A percentile compares a stretch with the other conserved stretches of the same genome.
phyloP scores from a whole-genome alignment of 2,113 vertebrate species.

The Engystomops pustulosus region DNA sequence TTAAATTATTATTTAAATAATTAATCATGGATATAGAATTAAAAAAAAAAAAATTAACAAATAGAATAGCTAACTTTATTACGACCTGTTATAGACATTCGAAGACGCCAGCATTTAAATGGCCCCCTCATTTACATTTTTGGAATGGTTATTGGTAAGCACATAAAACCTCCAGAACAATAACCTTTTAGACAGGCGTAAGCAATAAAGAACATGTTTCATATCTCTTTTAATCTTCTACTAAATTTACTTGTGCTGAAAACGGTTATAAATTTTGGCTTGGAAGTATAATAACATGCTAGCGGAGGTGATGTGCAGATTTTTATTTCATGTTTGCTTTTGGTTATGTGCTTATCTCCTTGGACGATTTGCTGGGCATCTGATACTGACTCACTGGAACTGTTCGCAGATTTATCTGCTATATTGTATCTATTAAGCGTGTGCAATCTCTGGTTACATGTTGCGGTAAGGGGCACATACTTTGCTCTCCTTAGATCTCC shows the following conservation, averaged over 20 bases:
- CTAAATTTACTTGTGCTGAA: constrained; percentile 29
- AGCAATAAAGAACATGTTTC: constrained; percentile 43
- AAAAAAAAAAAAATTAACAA: no score
- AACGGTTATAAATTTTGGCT: constrained; percentile 17
- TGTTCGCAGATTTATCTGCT: constrained; percentile 59
- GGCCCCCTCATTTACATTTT: constrained; percentile 40
- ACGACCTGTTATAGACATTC: constrained; percentile 25
- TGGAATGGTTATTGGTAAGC: constrained; percentile 32
- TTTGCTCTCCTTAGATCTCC: constrained; percentile 55
- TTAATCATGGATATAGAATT: no score
- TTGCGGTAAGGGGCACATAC: constrained; percentile 57
- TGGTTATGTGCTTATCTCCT: constrained; percentile 1
- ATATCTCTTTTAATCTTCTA: constrained; percentile 41
- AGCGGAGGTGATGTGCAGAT: neutral
- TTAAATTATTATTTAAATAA: no score
- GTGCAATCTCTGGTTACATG: constrained; percentile 61
- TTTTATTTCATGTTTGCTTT: constrained; percentile 21
- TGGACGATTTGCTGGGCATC: constrained; percentile 22
- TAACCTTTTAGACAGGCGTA: constrained; percentile 40
- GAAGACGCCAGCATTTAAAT: constrained; percentile 33
- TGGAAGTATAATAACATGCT: constrained; percentile 13
- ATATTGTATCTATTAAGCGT: constrained; percentile 59
- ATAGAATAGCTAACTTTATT: constrained; percentile 15
- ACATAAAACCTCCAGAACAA: constrained; percentile 39
- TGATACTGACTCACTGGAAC: constrained; percentile 62